A percentile compares a stretch with the other conserved stretches of the same genome.
Conservation (phyloP, 2,888 invertebrate genomes). For the Mechanitis mazaeus region DNA sequence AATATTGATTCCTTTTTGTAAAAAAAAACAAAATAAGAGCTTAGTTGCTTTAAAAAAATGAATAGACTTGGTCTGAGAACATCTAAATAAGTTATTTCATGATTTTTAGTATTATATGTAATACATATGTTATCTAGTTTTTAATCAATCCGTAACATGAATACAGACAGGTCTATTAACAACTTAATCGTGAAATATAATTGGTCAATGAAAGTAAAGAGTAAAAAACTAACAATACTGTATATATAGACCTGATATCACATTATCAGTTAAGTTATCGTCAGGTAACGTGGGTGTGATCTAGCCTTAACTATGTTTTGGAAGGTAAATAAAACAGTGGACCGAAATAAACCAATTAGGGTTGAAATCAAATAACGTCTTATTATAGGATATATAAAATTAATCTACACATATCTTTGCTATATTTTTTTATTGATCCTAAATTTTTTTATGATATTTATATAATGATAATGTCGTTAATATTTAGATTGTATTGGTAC, state of each 20-base stretch:
- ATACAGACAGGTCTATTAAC: conserved; percentile 26
- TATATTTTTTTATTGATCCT: no score
- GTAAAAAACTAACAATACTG: conserved; percentile 29
- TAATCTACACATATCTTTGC: no score
- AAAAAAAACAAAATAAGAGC: no score
- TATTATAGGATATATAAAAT: no score
- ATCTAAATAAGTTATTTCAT: no score
- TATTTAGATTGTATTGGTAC: conserved; percentile 22
- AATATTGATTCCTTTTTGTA: no score
- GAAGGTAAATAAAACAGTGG: conserved; percentile 24
- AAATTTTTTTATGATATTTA: not conserved
- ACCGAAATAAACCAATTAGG: no score
- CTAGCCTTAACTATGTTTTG: conserved; percentile 28
- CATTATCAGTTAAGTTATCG: conserved; percentile 26
- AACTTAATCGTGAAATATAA: conserved; percentile 28
- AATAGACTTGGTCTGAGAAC: no score
- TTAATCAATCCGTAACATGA: conserved; percentile 30
- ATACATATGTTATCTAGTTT: conserved; percentile 19
- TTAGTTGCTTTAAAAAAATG: no score
- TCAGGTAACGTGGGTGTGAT: conserved; percentile 22
- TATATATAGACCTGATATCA: conserved; percentile 31
- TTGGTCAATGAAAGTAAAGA: conserved; percentile 29
- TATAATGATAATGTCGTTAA: not conserved
- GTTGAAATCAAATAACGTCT: no score
- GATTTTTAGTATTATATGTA: not conserved